Conservation (phyloP, 2,888 invertebrate genomes). For the Amphipoea oculea region DNA sequence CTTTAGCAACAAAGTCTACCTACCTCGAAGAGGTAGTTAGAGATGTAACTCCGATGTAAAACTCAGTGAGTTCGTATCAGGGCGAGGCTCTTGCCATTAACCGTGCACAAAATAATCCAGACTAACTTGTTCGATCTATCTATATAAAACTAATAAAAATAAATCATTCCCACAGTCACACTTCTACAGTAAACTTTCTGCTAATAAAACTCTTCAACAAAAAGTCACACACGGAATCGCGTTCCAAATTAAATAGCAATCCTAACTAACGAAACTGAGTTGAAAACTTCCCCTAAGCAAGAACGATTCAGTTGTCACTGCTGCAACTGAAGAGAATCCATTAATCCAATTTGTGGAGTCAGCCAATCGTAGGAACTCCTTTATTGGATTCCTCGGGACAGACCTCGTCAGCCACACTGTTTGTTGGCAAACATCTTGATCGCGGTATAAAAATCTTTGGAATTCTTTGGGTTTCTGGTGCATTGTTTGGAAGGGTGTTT, state of each 20-base stretch:
- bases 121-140: background rate
- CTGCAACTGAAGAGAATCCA: conserved; percentile 73
- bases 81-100: background rate
- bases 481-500: conserved; percentile 15
- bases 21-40: background rate
- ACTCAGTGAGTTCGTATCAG: background rate
- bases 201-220: conserved; percentile 40
- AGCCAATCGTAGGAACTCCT: conserved; percentile 69
- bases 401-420: conserved; percentile 62
- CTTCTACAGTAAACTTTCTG: conserved; percentile 27
- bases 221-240: conserved; percentile 52
- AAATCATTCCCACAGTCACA: conserved; percentile 20
- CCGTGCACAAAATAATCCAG: background rate
- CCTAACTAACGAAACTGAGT: conserved; percentile 57
- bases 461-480: conserved; percentile 35
- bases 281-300: conserved; percentile 62
- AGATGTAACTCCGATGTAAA: background rate
- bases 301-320: conserved; percentile 65
- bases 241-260: conserved; percentile 63
- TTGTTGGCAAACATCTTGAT: conserved; percentile 64
- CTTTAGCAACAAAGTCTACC: no score
- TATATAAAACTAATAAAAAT: conserved; percentile 19
- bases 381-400: conserved; percentile 71
- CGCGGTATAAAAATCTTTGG: conserved; percentile 48
- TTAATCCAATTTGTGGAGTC: conserved; percentile 79